Evolutionary conservation across 2,888 invertebrate species (phyloP), one percentile per base, ranked within the genome.

Genomic region (Latheticus oryzae): DNA sequence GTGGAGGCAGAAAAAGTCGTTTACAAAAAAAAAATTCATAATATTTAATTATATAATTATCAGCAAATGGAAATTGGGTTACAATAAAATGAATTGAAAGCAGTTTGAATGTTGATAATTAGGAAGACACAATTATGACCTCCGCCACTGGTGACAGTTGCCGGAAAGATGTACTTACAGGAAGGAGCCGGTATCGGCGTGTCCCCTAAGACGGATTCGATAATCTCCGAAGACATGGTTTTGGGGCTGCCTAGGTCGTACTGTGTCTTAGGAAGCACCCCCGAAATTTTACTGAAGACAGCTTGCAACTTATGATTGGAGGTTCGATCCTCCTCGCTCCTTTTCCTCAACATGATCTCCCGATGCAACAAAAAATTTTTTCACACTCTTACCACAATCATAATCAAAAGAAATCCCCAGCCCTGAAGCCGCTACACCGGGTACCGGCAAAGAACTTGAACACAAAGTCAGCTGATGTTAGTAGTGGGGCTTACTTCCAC

Each of bases 221-320:
- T 76, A 30, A 76, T 75, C 56, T 76, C 76, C 7, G 76, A 73
- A 17, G 75, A 73, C 75, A 76, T 75, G 42, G 68, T 73, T 56
- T 75, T 76, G 48, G 71, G 60, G 56, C 69, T 69, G 16, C 71
- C 72, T 48, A 74, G 62, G 42, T 75, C 74, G 45, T n/a, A n/a
- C n/a, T 71, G 73, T 30, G 73, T 70, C 65, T 68, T 69, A 15
- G 75, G 75, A 48, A 74, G 67, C 9, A 75, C 73, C 15, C 73
- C 75, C 35, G 75, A 67, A 43, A 76, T 61, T 59, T 76, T 76
- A 58, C 74, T 73, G 62, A 76, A 76, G 32, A 76, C 76, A 5
- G 73, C 73, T 60, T 75, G 74, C 51, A 76, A 61, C 61, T 73
- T 75, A 55, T 68, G 68, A 64, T 66, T 68, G 59, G 63, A 61